phyloP scores from a whole-genome alignment of 2,888 invertebrate genomes.

The Heterodera filipjevi region DNA sequence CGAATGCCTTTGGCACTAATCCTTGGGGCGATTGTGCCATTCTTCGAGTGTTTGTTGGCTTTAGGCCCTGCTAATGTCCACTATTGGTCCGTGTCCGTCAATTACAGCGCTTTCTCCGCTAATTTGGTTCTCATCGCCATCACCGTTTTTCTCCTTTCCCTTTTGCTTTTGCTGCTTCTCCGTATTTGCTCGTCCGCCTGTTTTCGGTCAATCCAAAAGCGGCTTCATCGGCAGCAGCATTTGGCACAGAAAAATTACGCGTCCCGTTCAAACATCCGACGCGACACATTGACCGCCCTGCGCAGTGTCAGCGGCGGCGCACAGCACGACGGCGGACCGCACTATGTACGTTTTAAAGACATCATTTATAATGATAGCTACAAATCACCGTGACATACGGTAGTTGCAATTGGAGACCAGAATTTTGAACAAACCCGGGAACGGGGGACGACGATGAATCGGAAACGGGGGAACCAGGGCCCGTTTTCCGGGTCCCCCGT shows the following conservation, averaged over 20 bases:
- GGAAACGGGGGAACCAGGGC: too few species aligned
- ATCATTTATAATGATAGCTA: too few species aligned
- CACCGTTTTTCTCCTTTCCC: neutral
- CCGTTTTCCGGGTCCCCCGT: too few species aligned
- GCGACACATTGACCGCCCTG: constrained; percentile 1
- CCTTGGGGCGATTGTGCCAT: neutral
- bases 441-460: too few species aligned
- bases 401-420: too few species aligned
- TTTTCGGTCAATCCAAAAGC: neutral
- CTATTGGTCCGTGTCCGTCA: constrained; percentile 14
- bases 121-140: neutral
- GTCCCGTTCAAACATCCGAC: neutral
- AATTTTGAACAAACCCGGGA: too few species aligned
- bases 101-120: constrained; percentile 1
- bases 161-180: neutral
- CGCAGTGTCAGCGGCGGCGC: constrained; percentile 11
- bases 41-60: neutral
- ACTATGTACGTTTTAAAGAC: neutral
- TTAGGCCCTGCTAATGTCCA: neutral
- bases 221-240: neutral
- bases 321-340: neutral
- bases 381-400: too few species aligned
- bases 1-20: neutral
- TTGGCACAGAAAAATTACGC: neutral
- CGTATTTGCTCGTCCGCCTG: neutral